Evolutionary conservation across 2,113 vertebrate genomes (phyloP), one percentile per base, ranked within the genome.

Genomic region (Mormoops blainvillei): DNA sequence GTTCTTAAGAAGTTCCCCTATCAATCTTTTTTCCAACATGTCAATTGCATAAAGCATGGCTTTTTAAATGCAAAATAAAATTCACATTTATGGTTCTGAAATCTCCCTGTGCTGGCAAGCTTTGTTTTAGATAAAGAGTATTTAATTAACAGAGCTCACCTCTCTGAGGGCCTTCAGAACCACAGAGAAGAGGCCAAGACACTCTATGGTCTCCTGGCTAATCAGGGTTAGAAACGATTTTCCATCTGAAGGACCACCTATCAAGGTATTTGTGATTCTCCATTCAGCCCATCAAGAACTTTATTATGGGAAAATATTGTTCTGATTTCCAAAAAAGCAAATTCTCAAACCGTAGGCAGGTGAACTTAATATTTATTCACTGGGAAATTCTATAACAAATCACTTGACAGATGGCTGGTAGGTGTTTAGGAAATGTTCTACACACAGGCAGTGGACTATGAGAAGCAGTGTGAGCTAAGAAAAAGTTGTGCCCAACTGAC

Each of bases 41-140:
- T 97, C 94, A 98, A 85, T 93, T 87, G 94, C 68, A 94, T 91
- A 95, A 95, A 97, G 86, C 6, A 3, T 83, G 83, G 95, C 97
- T 96, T 95, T 97, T 97, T 96, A 93, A 97, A 97, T 97, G 96
- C 91, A 96, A 98, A 98, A 89, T 94, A 92, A 96, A 98, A 97
- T 95, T 96, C 95, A 94, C 97, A 94, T 98, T 96, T 97, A 94
- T 84, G 89, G 48, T 82, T 84, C 94, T 93, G 87, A 96, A 97
- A 95, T 92, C 93, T 93, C 94, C 43, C 82, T 96, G 26, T 77
- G 82, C 89, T 65, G 38, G 91, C 71, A 70, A 93, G 95, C 91
- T 97, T 97, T 96, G 87, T 95, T 96, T 97, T 96, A 82, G 82
- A 96, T 93, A 78, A 96, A 89, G 80, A 96, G 52, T 96, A 90